Evolutionary conservation across 2,888 invertebrate species (phyloP), one percentile per base, ranked within the genome.

Genomic region (Lucinisca nassula): DNA sequence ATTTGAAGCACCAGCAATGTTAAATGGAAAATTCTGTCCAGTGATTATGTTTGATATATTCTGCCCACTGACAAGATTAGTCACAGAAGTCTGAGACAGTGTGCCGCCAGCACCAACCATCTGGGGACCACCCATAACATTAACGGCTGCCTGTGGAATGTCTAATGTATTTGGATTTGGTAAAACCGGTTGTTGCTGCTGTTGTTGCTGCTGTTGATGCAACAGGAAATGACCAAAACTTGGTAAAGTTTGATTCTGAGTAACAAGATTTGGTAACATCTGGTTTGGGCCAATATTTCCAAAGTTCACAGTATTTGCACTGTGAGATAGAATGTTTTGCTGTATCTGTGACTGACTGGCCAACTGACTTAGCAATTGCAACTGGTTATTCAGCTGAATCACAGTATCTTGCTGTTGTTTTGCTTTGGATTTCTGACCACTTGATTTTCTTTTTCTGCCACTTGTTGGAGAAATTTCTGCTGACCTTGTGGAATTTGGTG

Each of bases 151-250:
- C 21, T 84, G 88, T n/a, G 84, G 88, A 24, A 84, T 30, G 8
- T 80, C 83, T 6, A 77, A 6, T 21, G 89, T 32, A 30, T 79
- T 81, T 24, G 79, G 51, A 27, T 51, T 78, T 10, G 85, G 92
- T 76, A 89, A 88, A 24, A 92, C 87, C 70, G 89, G 91, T 58
- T 93, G 92, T 55, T 85, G 83, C 12, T 80, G 87, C 12, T 80
- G 87, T 72, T 84, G 87, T 55, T 92, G 93, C 38, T 92, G 93
- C 75, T 93, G 93, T 58, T 93, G 93, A 61, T 90, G 93, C 35
- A 93, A 78, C 14, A 92, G 83, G 75, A 94, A 92, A 79, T 94
- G 93, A 38, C 93, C 93, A 91, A 95, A 93, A 77, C 94, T 93
- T 35, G 95, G 94, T 37, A 95, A 81, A 8, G 92, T 85, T 40